phyloP scores from a whole-genome alignment of 1,140 invertebrate species.

The Panonychus citri region DNA sequence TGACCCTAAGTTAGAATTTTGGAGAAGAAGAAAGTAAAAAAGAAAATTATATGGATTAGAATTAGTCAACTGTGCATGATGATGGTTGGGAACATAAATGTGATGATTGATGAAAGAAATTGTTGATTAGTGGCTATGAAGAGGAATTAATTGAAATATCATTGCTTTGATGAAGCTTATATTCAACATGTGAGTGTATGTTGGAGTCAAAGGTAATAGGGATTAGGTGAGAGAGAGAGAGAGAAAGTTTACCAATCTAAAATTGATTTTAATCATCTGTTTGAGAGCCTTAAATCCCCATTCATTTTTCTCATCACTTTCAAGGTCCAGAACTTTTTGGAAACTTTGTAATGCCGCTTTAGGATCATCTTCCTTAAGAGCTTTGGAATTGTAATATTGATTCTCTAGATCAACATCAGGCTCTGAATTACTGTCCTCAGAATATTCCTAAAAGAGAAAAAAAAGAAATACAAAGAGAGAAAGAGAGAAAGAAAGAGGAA shows the following conservation, averaged over 20 bases:
- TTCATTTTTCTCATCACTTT: constrained; percentile 94
- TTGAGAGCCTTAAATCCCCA: constrained; percentile 99
- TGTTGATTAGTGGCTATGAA: background rate
- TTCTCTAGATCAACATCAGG: constrained; percentile 98
- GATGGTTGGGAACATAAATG: too few species aligned
- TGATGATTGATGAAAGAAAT: too few species aligned
- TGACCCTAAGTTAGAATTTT: too few species aligned
- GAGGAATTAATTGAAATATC: too few species aligned
- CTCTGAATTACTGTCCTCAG: constrained; percentile 85
- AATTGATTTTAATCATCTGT: constrained; percentile 99
- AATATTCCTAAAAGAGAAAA: constrained; percentile 46
- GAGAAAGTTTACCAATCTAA: constrained; percentile 52
- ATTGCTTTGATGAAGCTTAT: background rate
- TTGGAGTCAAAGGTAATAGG: too few species aligned
- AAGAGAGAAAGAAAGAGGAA: background rate
- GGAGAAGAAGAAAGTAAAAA: too few species aligned
- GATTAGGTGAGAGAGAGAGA: background rate
- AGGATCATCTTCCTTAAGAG: constrained; percentile 90
- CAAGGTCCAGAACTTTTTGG: constrained; percentile 83
- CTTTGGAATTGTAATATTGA: constrained; percentile 98
- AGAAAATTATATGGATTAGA: background rate
- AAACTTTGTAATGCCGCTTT: constrained; percentile 73
- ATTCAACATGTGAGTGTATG: too few species aligned
- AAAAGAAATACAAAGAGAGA: constrained; percentile 2
- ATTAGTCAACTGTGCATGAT: too few species aligned